Base-by-base conservation (phyloP, 1,140 invertebrate genomes). In the Maconellicoccus hirsutus region DNA sequence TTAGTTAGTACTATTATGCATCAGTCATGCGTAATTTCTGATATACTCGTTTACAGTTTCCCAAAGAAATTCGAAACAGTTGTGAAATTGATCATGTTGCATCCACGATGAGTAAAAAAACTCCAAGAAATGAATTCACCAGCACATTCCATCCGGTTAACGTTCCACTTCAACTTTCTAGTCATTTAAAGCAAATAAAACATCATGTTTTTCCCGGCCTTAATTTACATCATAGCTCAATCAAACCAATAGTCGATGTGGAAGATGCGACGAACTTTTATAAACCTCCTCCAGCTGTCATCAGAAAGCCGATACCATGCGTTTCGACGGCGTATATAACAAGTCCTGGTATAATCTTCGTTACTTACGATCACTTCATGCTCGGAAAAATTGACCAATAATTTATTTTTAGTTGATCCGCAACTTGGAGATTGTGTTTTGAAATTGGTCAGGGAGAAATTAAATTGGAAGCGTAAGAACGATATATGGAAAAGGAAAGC, bases 391-490 rank as follows among this genome's bases (percentile, higher is more conserved):
- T 26, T 25, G 61, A 66, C 22, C 4, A 23, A 6, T 25, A 25
- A 10, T 26, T 25, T 22, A 23, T 66, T 66, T 23, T 10, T 25
- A 25, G 61, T 2, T 6, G 22, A 23, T 8, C 10, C 42, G 22
- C 25, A 66, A 66, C 19, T n/a, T n/a, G 19, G 19, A 2, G 61
- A 66, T 25, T 26, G 22, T 25, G 61, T 26, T 66, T 66, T 66
- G 22, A 66, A 66, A 66, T 8, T 66, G 25, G 61, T 66, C 61
- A 23, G 16, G 10, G 61, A 66, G 10, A 66, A 66, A 66, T 22
- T 25, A 25, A 23, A 4, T 3, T 66, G 61, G 61, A 66, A 66
- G 25, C 3, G 22, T 6, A 66, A 25, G 25, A 16, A 66, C 4
- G 25, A 66, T 4, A 3, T 10, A 10, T 66, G 61, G 61, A 66